Percentiles rank a stretch among this genome's conserved stretches.
Evolutionary conservation across 2,888 invertebrate species (phyloP).

Genomic region (Sarcophaga rosellei): DNA sequence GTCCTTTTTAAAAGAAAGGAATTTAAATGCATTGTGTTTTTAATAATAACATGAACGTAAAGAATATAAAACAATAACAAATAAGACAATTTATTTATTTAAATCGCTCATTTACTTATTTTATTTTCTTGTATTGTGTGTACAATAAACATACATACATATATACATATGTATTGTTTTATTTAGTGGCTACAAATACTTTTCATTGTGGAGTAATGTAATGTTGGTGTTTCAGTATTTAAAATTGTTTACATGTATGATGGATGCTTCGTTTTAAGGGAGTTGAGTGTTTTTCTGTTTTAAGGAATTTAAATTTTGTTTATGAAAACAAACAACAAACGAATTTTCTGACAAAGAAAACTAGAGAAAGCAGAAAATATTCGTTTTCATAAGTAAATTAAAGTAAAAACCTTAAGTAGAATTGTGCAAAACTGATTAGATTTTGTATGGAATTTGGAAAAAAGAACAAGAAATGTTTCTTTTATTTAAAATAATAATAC

Average conservation of each 20-base stretch:
- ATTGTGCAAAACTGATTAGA: slow-evolving; percentile 5
- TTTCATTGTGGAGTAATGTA: background rate
- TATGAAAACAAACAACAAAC: background rate
- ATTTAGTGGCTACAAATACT: slow-evolving; percentile 17
- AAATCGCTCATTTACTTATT: no score
- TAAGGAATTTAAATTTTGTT: slow-evolving; percentile 15
- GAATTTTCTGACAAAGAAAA: background rate
- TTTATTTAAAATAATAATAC: no score
- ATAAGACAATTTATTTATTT: no score
- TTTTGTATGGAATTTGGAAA: slow-evolving; percentile 4
- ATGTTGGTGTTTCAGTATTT: background rate
- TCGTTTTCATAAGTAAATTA: slow-evolving; percentile 7
- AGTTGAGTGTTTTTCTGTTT: no score
- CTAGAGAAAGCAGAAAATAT: background rate
- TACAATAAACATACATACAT: background rate
- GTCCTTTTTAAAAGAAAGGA: no score
- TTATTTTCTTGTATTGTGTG: no score
- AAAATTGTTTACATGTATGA: background rate
- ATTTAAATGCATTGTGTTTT: no score
- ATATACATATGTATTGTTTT: slow-evolving; percentile 25
- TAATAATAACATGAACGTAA: no score
- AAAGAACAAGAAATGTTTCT: background rate
- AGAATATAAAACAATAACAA: no score
- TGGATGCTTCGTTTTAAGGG: no score
- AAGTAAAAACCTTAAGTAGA: background rate